Conservation (phyloP, 2,888 invertebrate genomes). For the Stramonita haemastoma region DNA sequence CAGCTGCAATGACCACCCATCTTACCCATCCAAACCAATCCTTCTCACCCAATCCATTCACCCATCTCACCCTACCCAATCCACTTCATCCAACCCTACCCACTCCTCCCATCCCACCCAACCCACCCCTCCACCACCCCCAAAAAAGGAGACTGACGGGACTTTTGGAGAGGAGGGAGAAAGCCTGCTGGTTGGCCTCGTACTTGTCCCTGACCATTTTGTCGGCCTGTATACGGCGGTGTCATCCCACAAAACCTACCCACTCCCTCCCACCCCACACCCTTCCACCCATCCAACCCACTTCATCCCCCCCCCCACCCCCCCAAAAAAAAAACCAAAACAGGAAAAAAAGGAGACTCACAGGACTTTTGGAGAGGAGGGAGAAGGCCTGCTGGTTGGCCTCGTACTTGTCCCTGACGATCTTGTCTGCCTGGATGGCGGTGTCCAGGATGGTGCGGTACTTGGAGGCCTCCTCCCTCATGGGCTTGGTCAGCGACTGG, state of each 20-base stretch:
- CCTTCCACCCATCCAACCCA: neutral
- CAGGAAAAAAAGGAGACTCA: conserved; percentile 52
- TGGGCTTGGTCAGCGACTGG: conserved; percentile 89
- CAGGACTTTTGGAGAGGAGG: conserved; percentile 86
- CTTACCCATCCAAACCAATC: no score
- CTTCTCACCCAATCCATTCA: no score
- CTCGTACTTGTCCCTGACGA: conserved; percentile 91
- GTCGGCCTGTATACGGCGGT: conserved; percentile 90
- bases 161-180: conserved; percentile 88
- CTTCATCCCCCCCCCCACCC: neutral
- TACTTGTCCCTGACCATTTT: conserved; percentile 92
- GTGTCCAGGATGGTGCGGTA: conserved; percentile 93
- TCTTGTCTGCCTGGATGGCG: conserved; percentile 88
- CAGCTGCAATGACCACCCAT: no score
- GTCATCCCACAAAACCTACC: no score
- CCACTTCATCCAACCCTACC: no score
- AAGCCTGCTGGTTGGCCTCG: conserved; percentile 85
- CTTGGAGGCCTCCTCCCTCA: conserved; percentile 90
- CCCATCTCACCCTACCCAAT: no score
- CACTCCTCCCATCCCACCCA: no score
- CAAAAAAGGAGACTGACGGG: conserved; percentile 76
- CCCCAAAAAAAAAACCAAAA: neutral
- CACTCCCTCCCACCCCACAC: no score
- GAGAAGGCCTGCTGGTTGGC: conserved; percentile 87
- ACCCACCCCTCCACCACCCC: no score